phyloP scores from a whole-genome alignment of 2,113 vertebrate genomes.

The Cyprinus carpio region DNA sequence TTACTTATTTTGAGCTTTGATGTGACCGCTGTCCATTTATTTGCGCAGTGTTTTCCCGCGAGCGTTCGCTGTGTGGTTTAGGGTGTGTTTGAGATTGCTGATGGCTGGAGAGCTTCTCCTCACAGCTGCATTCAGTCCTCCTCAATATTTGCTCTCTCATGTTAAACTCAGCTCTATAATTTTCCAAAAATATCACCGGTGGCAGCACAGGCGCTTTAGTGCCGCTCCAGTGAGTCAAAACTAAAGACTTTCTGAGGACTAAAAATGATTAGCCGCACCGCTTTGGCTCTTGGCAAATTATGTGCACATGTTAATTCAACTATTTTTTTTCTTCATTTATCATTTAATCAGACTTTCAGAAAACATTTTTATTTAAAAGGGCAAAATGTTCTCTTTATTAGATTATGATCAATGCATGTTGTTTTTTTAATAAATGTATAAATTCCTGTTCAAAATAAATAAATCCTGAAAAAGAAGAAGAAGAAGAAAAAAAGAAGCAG shows the following conservation, averaged over 20 bases:
- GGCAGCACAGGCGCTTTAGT: not conserved
- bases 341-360: not conserved
- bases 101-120: not conserved
- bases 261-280: not conserved
- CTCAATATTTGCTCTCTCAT: not conserved
- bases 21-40: conserved; percentile 16
- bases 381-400: not conserved
- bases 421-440: not conserved
- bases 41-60: not conserved
- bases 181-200: not conserved
- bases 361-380: not conserved
- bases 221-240: conserved; percentile 6
- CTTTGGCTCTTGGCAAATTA: not conserved
- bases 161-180: not conserved
- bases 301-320: not conserved
- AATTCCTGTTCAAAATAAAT: not conserved
- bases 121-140: not conserved
- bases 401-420: not conserved
- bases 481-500: not conserved
- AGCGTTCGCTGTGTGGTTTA: not conserved
- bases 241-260: not conserved
- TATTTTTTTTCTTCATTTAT: not conserved
- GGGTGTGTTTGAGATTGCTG: conserved; percentile 1
- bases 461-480: not conserved
- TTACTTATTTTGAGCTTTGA: not conserved